These are phyloP conservation scores for Bradypodion pumilum DNA, from an alignment of 2,797 vertebrate genomes.

Conservation along the genomic window DNA sequence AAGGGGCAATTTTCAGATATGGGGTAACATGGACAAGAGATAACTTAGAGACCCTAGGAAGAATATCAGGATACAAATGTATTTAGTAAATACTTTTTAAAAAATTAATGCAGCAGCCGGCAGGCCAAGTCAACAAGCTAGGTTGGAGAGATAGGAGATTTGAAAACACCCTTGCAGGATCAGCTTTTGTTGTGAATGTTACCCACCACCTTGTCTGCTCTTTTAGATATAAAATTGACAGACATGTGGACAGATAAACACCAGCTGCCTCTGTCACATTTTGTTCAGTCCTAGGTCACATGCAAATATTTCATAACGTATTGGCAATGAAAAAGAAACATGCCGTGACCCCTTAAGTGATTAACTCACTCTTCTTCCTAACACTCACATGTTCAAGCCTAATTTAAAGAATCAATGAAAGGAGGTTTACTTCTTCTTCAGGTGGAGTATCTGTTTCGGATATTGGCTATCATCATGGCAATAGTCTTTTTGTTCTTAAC, in stretches of 20 bases:
- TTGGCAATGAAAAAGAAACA: not conserved
- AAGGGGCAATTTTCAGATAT: too few species aligned
- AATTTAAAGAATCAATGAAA: too few species aligned
- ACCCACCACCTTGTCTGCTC: not conserved
- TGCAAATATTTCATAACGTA: not conserved
- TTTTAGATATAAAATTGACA: not conserved
- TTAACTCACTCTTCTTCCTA: too few species aligned
- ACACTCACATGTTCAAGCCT: too few species aligned
- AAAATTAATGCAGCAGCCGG: not conserved
- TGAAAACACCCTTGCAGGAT: not conserved
- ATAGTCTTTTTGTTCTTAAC: too few species aligned
- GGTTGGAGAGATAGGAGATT: not conserved
- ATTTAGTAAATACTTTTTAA: not conserved
- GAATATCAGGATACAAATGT: not conserved
- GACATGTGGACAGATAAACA: not conserved
- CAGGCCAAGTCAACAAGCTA: not conserved
- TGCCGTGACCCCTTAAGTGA: too few species aligned
- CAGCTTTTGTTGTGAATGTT: not conserved
- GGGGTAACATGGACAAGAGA: too few species aligned
- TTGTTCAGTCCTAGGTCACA: not conserved
- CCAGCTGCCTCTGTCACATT: not conserved
- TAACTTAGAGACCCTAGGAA: not conserved
- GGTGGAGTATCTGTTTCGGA: too few species aligned
- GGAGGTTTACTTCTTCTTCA: too few species aligned
- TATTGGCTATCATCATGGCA: too few species aligned